These are phyloP conservation scores for Plestiodon gilberti DNA, from an alignment of 2,113 vertebrate species.

Conservation along the genomic window DNA sequence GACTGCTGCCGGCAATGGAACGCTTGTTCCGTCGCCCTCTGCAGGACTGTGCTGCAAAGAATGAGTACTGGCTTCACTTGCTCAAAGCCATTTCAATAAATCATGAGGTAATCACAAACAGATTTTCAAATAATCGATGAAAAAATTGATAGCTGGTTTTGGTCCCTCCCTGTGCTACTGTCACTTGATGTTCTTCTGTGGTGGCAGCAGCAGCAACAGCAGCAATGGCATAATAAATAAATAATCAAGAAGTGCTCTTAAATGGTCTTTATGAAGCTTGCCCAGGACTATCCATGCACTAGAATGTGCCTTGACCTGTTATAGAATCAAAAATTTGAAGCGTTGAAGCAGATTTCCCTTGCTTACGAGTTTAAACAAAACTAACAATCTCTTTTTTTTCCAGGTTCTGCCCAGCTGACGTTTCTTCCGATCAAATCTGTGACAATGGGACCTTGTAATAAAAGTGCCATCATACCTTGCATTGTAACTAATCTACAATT, in stretches of 20 bases:
- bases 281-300: neutral
- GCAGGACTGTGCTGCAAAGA: too few species aligned
- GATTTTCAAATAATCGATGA: too few species aligned
- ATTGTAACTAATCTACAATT: constrained; percentile 55
- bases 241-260: neutral
- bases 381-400: constrained; percentile 43
- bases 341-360: neutral
- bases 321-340: neutral
- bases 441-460: constrained; percentile 64
- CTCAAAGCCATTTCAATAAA: neutral
- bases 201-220: neutral
- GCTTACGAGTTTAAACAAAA: neutral
- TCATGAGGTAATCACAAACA: too few species aligned
- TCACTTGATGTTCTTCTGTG: neutral
- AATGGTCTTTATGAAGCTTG: neutral
- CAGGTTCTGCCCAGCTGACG: constrained; percentile 74
- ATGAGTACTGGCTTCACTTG: neutral
- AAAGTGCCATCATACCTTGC: constrained; percentile 72
- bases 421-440: constrained; percentile 30
- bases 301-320: neutral
- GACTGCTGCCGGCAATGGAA: too few species aligned
- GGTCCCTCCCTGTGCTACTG: neutral
- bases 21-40: too few species aligned
- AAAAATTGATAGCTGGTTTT: too few species aligned
- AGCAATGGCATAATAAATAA: neutral